These are phyloP conservation scores for Drosophila lutescens DNA, from an alignment of 2,888 invertebrate genomes.

Conservation along the genomic window DNA sequence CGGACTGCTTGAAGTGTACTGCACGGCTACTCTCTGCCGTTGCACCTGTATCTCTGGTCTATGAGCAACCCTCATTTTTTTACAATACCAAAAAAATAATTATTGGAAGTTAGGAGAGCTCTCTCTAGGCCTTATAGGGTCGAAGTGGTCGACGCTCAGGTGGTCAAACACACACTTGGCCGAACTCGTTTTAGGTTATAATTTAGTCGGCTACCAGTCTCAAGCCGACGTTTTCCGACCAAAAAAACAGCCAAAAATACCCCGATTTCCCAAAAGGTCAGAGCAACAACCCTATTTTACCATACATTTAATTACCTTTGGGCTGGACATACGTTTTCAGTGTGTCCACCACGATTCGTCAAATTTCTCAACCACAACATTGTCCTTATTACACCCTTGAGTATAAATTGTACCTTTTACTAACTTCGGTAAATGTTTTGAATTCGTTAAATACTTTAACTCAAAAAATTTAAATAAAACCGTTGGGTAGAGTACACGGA, in stretches of 20 bases:
- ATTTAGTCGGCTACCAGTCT: not conserved
- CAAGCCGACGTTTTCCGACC: slow-evolving; percentile 33
- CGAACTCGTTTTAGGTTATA: not conserved
- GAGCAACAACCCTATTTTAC: slow-evolving; percentile 49
- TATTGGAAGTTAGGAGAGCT: not conserved
- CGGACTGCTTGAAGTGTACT: not conserved
- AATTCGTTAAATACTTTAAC: too few species aligned
- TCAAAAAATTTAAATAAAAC: too few species aligned
- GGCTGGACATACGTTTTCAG: not conserved
- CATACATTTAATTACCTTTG: not conserved
- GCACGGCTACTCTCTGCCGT: not conserved
- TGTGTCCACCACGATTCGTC: not conserved
- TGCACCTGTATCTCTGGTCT: slow-evolving; percentile 6
- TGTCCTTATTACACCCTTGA: not conserved
- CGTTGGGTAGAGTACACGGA: too few species aligned
- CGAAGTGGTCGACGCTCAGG: not conserved
- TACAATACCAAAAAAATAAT: slow-evolving; percentile 8
- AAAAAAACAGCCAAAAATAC: slow-evolving; percentile 40
- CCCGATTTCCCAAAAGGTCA: not conserved
- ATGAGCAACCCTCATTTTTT: slow-evolving; percentile 6
- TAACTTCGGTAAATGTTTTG: not conserved
- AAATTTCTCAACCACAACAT: not conserved
- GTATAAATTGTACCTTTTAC: not conserved
- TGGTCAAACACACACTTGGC: not conserved
- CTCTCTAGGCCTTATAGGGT: slow-evolving; percentile 6